These are phyloP conservation scores for Megalurothrips usitatus DNA, from an alignment of 2,888 invertebrate species.

Conservation along the genomic window DNA sequence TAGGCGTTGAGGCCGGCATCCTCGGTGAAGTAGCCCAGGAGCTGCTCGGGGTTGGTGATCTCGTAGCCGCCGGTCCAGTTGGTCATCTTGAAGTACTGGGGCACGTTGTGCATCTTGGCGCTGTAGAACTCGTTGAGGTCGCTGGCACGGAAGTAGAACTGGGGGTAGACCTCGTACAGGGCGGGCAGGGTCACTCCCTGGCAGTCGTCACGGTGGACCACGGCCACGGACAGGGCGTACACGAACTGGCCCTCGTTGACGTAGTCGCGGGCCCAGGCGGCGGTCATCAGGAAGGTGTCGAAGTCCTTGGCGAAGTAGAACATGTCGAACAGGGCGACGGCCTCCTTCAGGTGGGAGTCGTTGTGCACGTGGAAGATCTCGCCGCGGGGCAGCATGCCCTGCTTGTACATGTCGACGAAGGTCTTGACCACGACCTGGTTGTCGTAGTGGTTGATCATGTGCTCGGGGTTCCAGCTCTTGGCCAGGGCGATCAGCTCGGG, in stretches of 20 bases:
- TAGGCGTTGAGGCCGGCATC: constrained; percentile 63
- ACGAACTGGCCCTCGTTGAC: constrained; percentile 57
- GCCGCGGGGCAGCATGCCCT: constrained; percentile 55
- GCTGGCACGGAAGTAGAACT: constrained; percentile 43
- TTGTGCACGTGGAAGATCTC: constrained; percentile 60
- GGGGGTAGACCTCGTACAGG: constrained; percentile 53
- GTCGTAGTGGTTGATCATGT: background rate
- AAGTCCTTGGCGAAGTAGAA: constrained; percentile 67
- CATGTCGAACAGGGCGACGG: constrained; percentile 59
- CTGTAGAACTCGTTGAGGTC: constrained; percentile 33
- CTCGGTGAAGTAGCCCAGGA: constrained; percentile 63
- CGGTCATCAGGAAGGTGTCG: constrained; percentile 57
- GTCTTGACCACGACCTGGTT: constrained; percentile 55
- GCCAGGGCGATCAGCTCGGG: background rate
- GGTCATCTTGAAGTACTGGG: constrained; percentile 28
- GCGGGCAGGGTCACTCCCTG: constrained; percentile 53
- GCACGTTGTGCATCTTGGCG: constrained; percentile 31
- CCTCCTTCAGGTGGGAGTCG: constrained; percentile 58
- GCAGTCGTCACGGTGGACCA: constrained; percentile 53
- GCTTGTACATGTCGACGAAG: constrained; percentile 53
- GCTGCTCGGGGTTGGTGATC: constrained; percentile 55
- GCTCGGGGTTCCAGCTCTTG: constrained; percentile 13
- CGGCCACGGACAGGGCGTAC: constrained; percentile 53
- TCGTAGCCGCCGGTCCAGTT: constrained; percentile 31
- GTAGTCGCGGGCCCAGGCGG: constrained; percentile 53